phyloP scores from a whole-genome alignment of 1,140 invertebrate genomes.

The Capitella teleta region DNA sequence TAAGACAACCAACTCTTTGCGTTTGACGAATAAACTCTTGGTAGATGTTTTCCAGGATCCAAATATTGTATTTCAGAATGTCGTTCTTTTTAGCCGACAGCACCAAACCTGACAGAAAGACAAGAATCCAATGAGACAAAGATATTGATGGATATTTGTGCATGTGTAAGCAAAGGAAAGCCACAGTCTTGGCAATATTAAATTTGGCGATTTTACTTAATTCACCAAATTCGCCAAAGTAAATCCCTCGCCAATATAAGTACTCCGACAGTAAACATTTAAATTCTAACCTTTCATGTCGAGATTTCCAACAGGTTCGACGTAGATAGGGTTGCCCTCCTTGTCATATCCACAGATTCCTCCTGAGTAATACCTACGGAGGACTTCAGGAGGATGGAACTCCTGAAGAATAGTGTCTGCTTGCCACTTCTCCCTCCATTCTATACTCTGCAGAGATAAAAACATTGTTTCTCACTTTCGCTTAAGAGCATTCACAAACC shows the following conservation, averaged over 20 bases:
- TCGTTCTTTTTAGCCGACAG: slow-evolving; percentile 2
- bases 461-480: background rate
- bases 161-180: too few species aligned
- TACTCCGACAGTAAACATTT: background rate
- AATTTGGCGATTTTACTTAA: background rate
- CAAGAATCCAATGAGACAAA: too few species aligned
- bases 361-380: slow-evolving; percentile 58
- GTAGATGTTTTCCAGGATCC: background rate
- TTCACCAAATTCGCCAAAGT: background rate
- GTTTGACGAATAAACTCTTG: background rate
- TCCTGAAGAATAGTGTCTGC: slow-evolving; percentile 53
- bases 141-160: too few species aligned
- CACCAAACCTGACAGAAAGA: background rate
- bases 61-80: background rate
- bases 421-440: slow-evolving; percentile 64
- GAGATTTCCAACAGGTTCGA: slow-evolving; percentile 14
- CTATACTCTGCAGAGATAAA: slow-evolving; percentile 13
- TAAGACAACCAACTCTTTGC: slow-evolving; percentile 1
- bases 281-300: slow-evolving; percentile 5
- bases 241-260: background rate
- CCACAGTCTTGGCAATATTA: too few species aligned
- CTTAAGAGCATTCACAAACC: slow-evolving; percentile 45
- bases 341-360: slow-evolving; percentile 65
- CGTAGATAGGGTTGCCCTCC: slow-evolving; percentile 57
- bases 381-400: slow-evolving; percentile 55